Evolutionary conservation across 2,113 vertebrate species (phyloP).

Genomic region (Butorides virescens): DNA sequence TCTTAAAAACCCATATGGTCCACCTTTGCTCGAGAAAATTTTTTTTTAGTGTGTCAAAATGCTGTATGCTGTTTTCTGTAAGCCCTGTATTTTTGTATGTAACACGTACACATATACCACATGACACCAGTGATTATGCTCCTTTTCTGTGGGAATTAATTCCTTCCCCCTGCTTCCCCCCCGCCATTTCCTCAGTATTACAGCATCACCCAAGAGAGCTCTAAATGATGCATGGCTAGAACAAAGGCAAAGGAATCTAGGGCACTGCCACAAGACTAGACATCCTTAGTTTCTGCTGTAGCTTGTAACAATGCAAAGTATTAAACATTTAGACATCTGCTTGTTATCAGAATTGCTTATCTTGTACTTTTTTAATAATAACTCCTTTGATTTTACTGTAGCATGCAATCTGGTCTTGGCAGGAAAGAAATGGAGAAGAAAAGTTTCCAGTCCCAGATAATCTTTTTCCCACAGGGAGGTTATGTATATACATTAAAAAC

Average conservation of each 20-base stretch:
- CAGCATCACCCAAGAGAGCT: constrained; percentile 29
- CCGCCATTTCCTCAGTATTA: neutral
- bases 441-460: neutral
- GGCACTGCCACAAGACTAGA: constrained; percentile 41
- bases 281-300: constrained; percentile 26
- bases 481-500: neutral
- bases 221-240: constrained; percentile 50
- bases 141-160: neutral
- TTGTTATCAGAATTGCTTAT: constrained; percentile 72
- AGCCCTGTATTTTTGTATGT: neutral
- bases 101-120: neutral
- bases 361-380: constrained; percentile 65
- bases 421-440: neutral
- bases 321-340: constrained; percentile 67
- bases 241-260: constrained; percentile 74
- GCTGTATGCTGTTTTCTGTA: neutral
- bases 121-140: neutral
- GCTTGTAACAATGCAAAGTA: constrained; percentile 21
- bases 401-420: constrained; percentile 17
- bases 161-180: neutral
- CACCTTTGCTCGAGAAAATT: neutral
- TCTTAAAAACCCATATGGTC: neutral
- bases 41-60: neutral
- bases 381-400: constrained; percentile 48
- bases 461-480: neutral